A percentile compares a stretch with the other conserved stretches of the same genome.
phyloP scores from a whole-genome alignment of 1,140 invertebrate species.

The Trypoxylus dichotomus region DNA sequence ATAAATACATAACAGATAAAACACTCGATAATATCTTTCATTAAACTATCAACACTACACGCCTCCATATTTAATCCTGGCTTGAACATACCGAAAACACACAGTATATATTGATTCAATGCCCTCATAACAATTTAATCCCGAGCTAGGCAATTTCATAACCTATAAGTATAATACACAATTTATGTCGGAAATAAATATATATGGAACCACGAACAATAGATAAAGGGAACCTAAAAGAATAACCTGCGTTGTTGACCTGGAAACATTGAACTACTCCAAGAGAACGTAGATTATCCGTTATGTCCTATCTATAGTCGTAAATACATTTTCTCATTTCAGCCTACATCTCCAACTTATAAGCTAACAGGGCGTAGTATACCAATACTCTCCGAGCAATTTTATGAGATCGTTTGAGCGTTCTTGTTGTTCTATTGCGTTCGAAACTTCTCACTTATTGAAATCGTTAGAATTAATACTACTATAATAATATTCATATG shows the following conservation, averaged over 20 bases:
- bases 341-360: background rate
- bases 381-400: background rate
- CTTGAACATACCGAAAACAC: no score
- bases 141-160: no score
- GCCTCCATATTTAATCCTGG: no score
- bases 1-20: no score
- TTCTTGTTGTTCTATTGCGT: background rate
- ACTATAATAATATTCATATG: no score
- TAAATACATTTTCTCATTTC: background rate
- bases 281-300: background rate
- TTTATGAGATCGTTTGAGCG: background rate
- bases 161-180: no score
- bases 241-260: background rate
- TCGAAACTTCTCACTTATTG: background rate
- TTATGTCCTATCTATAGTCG: background rate
- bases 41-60: no score
- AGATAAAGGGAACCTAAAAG: background rate
- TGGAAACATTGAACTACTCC: background rate
- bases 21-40: no score
- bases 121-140: no score
- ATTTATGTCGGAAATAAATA: background rate
- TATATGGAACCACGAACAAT: background rate
- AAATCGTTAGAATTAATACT: no score
- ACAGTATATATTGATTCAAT: no score
- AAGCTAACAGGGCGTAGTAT: background rate